These are phyloP conservation scores for Zophobas atratus DNA, from an alignment of 1,140 invertebrate genomes.

Conservation along the genomic window DNA sequence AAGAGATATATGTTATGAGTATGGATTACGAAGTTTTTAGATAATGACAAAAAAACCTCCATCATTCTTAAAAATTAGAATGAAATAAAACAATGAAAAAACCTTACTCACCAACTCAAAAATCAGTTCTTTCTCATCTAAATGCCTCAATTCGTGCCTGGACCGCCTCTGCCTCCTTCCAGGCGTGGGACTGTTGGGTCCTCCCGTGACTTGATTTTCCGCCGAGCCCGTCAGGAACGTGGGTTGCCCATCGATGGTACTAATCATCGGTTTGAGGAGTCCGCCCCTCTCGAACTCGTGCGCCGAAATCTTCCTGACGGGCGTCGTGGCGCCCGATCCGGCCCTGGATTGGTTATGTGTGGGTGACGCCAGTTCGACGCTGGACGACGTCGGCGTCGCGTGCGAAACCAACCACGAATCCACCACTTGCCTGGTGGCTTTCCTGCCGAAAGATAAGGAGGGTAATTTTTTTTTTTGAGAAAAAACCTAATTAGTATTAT, in stretches of 20 bases:
- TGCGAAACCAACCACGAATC: slow-evolving; percentile 93
- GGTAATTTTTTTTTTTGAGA: not conserved
- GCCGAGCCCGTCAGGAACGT: slow-evolving; percentile 83
- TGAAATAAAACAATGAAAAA: not conserved
- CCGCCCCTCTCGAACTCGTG: slow-evolving; percentile 96
- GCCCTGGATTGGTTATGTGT: slow-evolving; percentile 74
- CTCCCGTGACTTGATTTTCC: slow-evolving; percentile 59
- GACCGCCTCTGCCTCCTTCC: slow-evolving; percentile 80
- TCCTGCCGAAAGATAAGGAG: slow-evolving; percentile 73
- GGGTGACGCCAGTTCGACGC: slow-evolving; percentile 74
- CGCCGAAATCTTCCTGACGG: slow-evolving; percentile 95
- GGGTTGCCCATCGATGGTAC: slow-evolving; percentile 90
- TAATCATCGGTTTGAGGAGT: slow-evolving; percentile 90
- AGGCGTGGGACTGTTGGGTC: slow-evolving; percentile 66
- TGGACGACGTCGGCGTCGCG: slow-evolving; percentile 79
- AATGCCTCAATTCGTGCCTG: slow-evolving; percentile 86
- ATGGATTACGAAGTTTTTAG: not conserved
- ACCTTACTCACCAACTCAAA: slow-evolving; percentile 86
- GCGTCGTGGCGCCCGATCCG: slow-evolving; percentile 88
- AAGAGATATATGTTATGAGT: not conserved
- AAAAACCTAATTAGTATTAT: slow-evolving; percentile 15
- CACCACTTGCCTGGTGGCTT: slow-evolving; percentile 91
- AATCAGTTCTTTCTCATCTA: slow-evolving; percentile 95
- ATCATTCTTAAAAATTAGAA: too few species aligned
- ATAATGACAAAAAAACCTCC: too few species aligned